phyloP scores from a whole-genome alignment of 2,797 vertebrate genomes.

The Argya squamiceps region DNA sequence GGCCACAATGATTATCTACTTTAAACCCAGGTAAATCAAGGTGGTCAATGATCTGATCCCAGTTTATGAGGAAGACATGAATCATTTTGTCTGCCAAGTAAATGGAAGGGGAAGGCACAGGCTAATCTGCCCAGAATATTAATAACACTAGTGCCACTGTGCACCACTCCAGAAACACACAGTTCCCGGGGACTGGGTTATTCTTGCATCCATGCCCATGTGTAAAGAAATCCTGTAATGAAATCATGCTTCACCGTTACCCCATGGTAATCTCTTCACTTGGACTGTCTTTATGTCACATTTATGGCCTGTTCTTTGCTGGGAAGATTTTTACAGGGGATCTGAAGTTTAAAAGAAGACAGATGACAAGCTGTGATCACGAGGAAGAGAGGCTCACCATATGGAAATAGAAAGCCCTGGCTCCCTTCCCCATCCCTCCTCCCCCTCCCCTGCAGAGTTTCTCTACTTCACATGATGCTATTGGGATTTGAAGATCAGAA shows the following conservation, averaged over 20 bases:
- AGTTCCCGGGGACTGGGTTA: accelerated
- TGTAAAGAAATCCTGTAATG: neutral
- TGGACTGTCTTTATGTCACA: slow-evolving; percentile 46
- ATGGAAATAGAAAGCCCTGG: slow-evolving; percentile 66
- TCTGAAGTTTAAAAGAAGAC: slow-evolving; percentile 71
- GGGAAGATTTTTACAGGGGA: slow-evolving; percentile 66
- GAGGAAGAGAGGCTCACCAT: slow-evolving; percentile 60
- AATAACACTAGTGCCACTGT: neutral
- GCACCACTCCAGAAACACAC: neutral
- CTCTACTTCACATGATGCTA: slow-evolving; percentile 54
- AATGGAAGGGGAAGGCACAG: neutral
- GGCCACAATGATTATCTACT: accelerated
- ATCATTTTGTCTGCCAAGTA: neutral
- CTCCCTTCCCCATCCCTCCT: slow-evolving; percentile 48
- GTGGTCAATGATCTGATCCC: neutral
- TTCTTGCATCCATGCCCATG: accelerated
- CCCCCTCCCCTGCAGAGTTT: slow-evolving; percentile 60
- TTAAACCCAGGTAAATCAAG: neutral
- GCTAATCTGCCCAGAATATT: neutral
- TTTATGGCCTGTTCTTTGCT: slow-evolving; percentile 52
- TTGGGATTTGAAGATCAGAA: slow-evolving; percentile 68
- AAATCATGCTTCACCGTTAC: neutral
- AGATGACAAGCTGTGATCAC: slow-evolving; percentile 66
- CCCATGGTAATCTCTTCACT: neutral
- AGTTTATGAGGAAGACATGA: accelerated